Evolutionary conservation across 2,797 vertebrate genomes (phyloP), one percentile per base, ranked within the genome.

Genomic region (Staurois parvus): DNA sequence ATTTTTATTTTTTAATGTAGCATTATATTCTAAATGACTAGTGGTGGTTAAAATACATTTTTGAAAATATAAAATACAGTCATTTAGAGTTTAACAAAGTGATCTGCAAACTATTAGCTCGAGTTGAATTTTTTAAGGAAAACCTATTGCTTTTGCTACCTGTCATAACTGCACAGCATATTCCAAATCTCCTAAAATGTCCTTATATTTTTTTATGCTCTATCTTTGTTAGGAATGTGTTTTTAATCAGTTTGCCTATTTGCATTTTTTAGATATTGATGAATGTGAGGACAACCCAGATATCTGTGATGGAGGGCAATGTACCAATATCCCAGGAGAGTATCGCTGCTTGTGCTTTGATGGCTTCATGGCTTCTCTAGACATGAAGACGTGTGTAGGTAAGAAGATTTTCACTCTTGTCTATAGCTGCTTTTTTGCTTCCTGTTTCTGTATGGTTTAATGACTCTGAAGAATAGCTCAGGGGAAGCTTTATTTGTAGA

Each of bases 331-430:
- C 84, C 97, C 95, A 0, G 97, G 97, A 1, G 96, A 97, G 85
- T 98, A 98, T 87, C 96, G 94, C 74, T 99, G 98, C 89, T 93
- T 98, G 76, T 99, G 97, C 91, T 97, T 95, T 0, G 96, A 97
- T 0, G 97, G 98, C 37, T 99, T 99, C 91, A 95, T 97, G 96
- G 95, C 97, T 11, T 97, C 96, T n/a, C 93, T 95, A 92, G 97
- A 99, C 89, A 95, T 96, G 96, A 95, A 94, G 88, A 96, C 94
- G 0, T 98, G 98, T 74, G 94, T 98, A 0, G 97, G 98, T 99
- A 89, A 95, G 95, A 76, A 37, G 17, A 30, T n/a, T 24, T 7
- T 11, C n/a, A 37, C 42, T 13, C 8, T 42, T 28, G 59, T 21
- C 21, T 21, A 26, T 0, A 45, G 30, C 26, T 0, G 19, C 26